These are phyloP conservation scores for Enteromius viviparus DNA, from an alignment of 2,797 vertebrate genomes.

Conservation along the genomic window DNA sequence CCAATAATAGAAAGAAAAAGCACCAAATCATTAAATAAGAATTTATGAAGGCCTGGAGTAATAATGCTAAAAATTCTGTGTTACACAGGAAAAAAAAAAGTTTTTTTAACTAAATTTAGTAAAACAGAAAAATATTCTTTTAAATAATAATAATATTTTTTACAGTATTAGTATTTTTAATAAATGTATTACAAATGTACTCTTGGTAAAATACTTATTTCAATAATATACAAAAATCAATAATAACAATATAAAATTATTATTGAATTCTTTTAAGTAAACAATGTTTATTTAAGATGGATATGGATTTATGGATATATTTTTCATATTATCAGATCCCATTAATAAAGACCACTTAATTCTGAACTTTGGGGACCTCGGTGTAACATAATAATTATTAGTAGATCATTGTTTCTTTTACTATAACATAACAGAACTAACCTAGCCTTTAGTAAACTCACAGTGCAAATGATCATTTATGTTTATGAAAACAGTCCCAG, in stretches of 20 bases:
- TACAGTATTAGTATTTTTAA: background rate
- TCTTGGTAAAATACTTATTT: background rate
- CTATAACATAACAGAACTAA: background rate
- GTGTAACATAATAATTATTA: background rate
- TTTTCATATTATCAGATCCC: background rate
- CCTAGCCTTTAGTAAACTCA: constrained; percentile 13
- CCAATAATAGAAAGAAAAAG: background rate
- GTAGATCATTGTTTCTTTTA: background rate
- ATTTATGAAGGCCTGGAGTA: background rate
- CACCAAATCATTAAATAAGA: background rate
- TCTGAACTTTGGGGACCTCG: background rate
- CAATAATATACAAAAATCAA: too few species aligned
- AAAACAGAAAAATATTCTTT: background rate
- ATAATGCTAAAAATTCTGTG: background rate
- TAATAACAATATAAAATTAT: too few species aligned
- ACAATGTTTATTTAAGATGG: background rate
- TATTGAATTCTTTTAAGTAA: background rate
- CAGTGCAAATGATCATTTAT: constrained; percentile 2
- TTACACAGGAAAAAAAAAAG: background rate
- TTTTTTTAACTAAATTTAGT: background rate
- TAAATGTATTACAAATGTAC: background rate
- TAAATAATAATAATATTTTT: background rate
- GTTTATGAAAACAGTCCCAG: background rate
- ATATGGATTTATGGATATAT: background rate
- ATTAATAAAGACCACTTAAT: constrained; percentile 1